Evolutionary conservation across 2,888 invertebrate species (phyloP).

Genomic region (Nebria brevicollis): DNA sequence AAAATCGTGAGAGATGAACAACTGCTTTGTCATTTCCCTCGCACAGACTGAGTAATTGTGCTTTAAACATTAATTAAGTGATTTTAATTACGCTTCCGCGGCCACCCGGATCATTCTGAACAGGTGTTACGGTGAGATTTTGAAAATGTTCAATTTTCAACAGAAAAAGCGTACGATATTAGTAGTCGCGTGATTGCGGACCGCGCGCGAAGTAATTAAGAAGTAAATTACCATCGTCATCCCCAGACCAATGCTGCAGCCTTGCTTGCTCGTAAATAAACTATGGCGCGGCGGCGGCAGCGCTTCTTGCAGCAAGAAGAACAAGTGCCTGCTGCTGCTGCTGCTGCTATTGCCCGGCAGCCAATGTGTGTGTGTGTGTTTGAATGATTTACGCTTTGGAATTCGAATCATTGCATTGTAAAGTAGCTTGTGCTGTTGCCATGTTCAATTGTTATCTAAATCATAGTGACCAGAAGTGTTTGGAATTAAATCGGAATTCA

Average conservation of each 20-base stretch:
- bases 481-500: background rate
- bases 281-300: constrained; percentile 20
- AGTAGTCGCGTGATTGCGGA: constrained; percentile 15
- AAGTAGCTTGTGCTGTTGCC: background rate
- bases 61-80: constrained; percentile 47
- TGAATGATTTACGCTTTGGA: background rate
- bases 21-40: constrained; percentile 41
- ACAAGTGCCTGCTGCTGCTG: background rate
- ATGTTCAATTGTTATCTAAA: background rate
- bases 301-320: background rate
- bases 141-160: constrained; percentile 3
- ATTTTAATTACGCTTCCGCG: constrained; percentile 41
- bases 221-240: constrained; percentile 43
- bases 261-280: constrained; percentile 41
- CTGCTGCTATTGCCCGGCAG: background rate
- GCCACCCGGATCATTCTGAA: constrained; percentile 40
- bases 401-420: background rate
- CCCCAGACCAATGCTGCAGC: background rate
- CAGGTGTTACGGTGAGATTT: constrained; percentile 31
- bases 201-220: constrained; percentile 39
- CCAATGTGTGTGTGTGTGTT: background rate
- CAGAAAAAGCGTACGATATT: background rate
- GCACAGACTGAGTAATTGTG: constrained; percentile 38
- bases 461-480: background rate
- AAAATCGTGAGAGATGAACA: background rate